These are phyloP conservation scores for Pipistrellus pipistrellus DNA, from an alignment of 2,797 vertebrate genomes.

Conservation along the genomic window DNA sequence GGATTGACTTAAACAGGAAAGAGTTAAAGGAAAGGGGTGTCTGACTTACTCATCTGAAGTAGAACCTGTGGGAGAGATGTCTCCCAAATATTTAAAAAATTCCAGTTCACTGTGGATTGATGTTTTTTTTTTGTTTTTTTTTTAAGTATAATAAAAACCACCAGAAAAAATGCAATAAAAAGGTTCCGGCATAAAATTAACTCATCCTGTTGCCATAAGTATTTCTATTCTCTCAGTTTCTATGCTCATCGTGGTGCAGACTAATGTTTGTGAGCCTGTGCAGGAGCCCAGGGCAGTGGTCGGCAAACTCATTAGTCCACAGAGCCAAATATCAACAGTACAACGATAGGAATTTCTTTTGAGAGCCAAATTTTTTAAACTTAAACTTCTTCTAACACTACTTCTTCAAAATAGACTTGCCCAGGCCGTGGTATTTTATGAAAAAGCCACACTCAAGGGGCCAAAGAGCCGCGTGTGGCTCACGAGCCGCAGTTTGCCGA, in stretches of 20 bases:
- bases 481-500: too few species aligned
- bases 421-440: too few species aligned
- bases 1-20: not conserved
- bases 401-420: too few species aligned
- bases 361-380: too few species aligned
- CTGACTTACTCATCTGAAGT: not conserved
- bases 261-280: not conserved
- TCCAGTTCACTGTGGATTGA: not conserved
- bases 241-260: rapidly evolving
- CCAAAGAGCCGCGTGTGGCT: too few species aligned
- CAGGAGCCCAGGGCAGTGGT: not conserved
- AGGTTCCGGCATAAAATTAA: not conserved
- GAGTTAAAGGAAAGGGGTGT: not conserved
- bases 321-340: too few species aligned
- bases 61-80: not conserved
- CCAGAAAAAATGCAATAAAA: not conserved
- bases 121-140: not conserved
- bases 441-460: too few species aligned
- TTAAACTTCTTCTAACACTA: too few species aligned
- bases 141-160: not conserved
- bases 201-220: not conserved
- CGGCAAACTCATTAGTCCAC: too few species aligned
- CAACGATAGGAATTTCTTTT: too few species aligned
- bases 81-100: not conserved
- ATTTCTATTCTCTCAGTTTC: not conserved